Evolutionary conservation across 2,888 invertebrate species (phyloP), one percentile per base, ranked within the genome.

Genomic region (Penaeus monodon): DNA sequence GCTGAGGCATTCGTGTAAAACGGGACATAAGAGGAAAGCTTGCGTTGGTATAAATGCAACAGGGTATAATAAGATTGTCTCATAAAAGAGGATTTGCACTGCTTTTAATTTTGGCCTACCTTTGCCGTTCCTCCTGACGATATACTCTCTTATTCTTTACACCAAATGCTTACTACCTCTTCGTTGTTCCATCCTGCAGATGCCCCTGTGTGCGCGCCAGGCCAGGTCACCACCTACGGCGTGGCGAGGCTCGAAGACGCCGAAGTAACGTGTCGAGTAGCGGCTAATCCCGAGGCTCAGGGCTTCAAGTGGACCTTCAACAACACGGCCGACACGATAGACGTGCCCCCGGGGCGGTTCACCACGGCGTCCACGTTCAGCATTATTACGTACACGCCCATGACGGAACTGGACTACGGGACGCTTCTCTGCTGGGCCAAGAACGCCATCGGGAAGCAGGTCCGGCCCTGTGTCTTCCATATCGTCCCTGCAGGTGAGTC

Each of bases 301-400:
- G 44, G 49, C 27, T 97, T 97, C 93, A 95, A 95, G 91, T 97
- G 97, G 97, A 95, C 95, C 57, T 96, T 97, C 92, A 98, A 98
- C 93, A 97, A 97, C 93, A 96, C 97, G 68, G 95, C 96, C 90
- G 96, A 96, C 92, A 95, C 95, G 91, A 94, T 95, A 90, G 82
- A 86, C 57, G 86, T 86, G 29, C 82, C 86, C 22, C 77, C 66
- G 4, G 86, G 86, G 20, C 74, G 86, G 66, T 88, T 83, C 80
- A 84, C 86, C 57, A 81, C 86, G 20, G 73, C 81, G 24, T 78
- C 86, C 38, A 82, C 81, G 4, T 86, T 68, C 77, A 86, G 86
- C 80, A 86, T 88, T 82, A 86, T 88, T 65, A 86, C 88, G 33
- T 88, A 88, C 83, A 88, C 86, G 24, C 88, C 88, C 29, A 79